Base-by-base conservation (phyloP, 2,888 invertebrate genomes). In the Macrosiphum euphorbiae region DNA sequence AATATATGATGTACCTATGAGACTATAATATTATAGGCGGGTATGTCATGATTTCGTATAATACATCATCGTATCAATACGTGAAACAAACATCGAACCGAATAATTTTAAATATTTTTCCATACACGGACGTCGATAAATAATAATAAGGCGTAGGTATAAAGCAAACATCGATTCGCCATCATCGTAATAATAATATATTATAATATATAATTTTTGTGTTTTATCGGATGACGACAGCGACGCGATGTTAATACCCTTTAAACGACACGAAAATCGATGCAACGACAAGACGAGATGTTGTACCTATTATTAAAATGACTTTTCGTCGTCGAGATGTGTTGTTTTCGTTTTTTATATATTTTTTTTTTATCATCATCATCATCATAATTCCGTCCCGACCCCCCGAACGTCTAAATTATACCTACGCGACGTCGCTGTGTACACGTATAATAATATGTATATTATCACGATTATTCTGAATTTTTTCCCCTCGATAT, bases 181-280 rank as follows among this genome's bases (percentile, higher is more conserved):
- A 67, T 67, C 16, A 16, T 67, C 67, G 13, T 67, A 28, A 67
- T 67, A 67, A 20, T 35, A 35, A 67, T 67, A 35, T 55, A 55
- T 55, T 67, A 52, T 67, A 67, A 67, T 67, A 67, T 67, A 67
- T 35, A 35, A 67, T 67, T 20, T 35, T 35, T 67, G 86, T 61
- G n/a, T 86, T 86, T 47, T 87, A 78, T 58, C 47, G 86, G 58
- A 86, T 47, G 50, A 55, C 84, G 47, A 52, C 52, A 85, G 16
- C 85, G 55, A n/a, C 58, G 91, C 61, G 50, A 92, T 52, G 88
- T 88, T 88, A 92, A 92, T 92, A 92, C 92, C 67, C 92, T 88
- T 88, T 78, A 92, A 92, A 92, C 88, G 88, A 92, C 88, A 88
- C 52, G 92, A 92, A 92, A 92, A 92, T 92, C 88, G 88, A 92